Conservation (phyloP, 1,140 invertebrate genomes). For the Diorhabda sublineata region DNA sequence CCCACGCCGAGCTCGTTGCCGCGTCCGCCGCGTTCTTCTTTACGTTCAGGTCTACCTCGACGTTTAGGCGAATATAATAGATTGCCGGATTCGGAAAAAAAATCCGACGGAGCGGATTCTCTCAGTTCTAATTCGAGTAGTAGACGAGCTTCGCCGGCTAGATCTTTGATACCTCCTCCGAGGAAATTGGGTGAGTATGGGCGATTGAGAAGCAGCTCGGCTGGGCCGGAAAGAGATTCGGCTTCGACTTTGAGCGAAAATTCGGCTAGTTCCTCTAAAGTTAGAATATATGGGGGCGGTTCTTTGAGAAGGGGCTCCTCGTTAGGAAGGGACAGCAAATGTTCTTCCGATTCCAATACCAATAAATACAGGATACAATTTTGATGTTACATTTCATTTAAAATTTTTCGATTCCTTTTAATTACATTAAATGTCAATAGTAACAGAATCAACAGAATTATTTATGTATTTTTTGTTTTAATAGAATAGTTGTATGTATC, state of each 20-base stretch:
- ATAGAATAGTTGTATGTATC: too few relatives aligned
- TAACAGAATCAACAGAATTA: too few relatives aligned
- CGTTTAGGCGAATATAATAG: conserved; percentile 57
- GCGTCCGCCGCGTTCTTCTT: conserved; percentile 58
- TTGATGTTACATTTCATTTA: conserved; percentile 32
- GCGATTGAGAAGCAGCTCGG: conserved; percentile 51
- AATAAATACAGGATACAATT: conserved; percentile 68
- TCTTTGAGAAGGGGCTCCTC: conserved; percentile 51
- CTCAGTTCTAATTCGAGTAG: conserved; percentile 45
- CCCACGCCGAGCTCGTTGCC: conserved; percentile 64
- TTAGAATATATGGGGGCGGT: conserved; percentile 52
- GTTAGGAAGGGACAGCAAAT: conserved; percentile 53
- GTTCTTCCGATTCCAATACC: conserved; percentile 46
- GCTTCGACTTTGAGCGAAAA: conserved; percentile 55
- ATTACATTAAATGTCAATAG: too few relatives aligned
- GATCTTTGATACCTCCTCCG: conserved; percentile 60
- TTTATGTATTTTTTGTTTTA: too few relatives aligned
- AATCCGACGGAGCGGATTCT: conserved; percentile 41
- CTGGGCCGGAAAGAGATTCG: conserved; percentile 49
- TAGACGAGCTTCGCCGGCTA: conserved; percentile 51
- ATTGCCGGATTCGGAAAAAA: conserved; percentile 40
- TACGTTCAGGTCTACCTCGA: conserved; percentile 54
- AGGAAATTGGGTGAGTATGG: conserved; percentile 56
- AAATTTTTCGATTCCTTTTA: too few relatives aligned
- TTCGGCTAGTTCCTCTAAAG: conserved; percentile 54